Evolutionary conservation across 2,888 invertebrate species (phyloP).

Genomic region (Pseudanteris insignis): DNA sequence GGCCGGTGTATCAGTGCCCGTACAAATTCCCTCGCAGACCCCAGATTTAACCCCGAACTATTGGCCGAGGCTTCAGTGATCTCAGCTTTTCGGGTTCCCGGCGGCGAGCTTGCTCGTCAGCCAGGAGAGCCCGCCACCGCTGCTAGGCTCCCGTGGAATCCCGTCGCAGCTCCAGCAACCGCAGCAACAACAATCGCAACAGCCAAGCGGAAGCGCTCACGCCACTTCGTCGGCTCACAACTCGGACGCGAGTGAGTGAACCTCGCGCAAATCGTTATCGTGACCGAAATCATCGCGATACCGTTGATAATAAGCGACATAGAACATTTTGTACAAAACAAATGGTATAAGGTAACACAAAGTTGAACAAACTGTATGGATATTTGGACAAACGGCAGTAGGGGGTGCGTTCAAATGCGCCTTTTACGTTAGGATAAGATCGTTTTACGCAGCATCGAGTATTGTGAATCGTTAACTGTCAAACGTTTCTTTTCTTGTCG

Average conservation of each 20-base stretch:
- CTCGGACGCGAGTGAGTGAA: slow-evolving; percentile 65
- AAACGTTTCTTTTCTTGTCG: too few species aligned
- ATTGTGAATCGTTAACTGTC: too few species aligned
- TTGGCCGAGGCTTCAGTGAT: slow-evolving; percentile 94
- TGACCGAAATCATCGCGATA: not conserved
- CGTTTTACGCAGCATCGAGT: too few species aligned
- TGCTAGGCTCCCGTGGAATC: slow-evolving; percentile 60
- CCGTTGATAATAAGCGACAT: too few species aligned
- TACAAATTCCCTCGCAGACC: slow-evolving; percentile 88
- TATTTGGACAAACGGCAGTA: too few species aligned
- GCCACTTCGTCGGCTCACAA: slow-evolving; percentile 56
- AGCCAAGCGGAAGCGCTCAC: slow-evolving; percentile 32
- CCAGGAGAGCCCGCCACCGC: slow-evolving; percentile 68
- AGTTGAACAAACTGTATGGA: too few species aligned
- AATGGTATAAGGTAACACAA: too few species aligned
- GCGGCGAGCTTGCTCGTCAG: slow-evolving; percentile 75
- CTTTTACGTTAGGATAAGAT: too few species aligned
- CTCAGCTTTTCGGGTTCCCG: slow-evolving; percentile 88
- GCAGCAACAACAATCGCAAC: slow-evolving; percentile 23
- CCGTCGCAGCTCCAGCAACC: slow-evolving; percentile 50
- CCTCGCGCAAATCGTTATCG: slow-evolving; percentile 8
- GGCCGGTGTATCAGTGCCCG: slow-evolving; percentile 90
- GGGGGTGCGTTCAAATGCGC: too few species aligned
- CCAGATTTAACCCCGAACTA: slow-evolving; percentile 83
- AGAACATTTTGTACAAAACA: too few species aligned